Base-by-base conservation (phyloP, 37 sponge, comb jelly and placozoan species). In the Mnemiopsis leidyi region DNA sequence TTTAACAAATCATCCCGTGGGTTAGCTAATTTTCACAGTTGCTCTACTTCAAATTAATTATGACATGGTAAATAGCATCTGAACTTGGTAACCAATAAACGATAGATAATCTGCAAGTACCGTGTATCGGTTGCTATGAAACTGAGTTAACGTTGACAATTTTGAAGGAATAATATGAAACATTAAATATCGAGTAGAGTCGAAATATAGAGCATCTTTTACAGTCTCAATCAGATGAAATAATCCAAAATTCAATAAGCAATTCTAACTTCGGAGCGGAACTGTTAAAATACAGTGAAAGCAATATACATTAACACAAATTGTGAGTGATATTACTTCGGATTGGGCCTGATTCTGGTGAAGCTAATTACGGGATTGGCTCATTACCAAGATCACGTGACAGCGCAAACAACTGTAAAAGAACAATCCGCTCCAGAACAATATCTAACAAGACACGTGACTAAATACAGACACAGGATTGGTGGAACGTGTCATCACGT, bases 271-370 rank as follows among this genome's bases (percentile, higher is more conserved):
- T 77, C 79, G 33, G 79, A 34, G 18, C 16, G 32, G 32, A 20
- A 77, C 26, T 23, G 26, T 77, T 77, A 77, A 77, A 77, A 16
- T 32, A 38, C 48, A 39, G 9, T 40, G 61, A 85, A 39, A 85
- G 90, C 90, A 32, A 40, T 33, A 39, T 85, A 39, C 75, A 71
- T 71, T 71, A 71, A 71, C 75, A 7, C 3, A 25, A n/a, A 48
- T 48, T 48, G 61, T 48, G 13, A 48, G 61, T 13, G 61, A 48
- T 48, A 48, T 13, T 48, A 18, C 9, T 48, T 48, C 5, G 9
- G 61, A 48, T 48, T 48, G 61, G 61, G 5, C 61, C 61, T 18
- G 61, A 48, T 13, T 18, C 13, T 13, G 13, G 61, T 13, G 5
- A 5, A 13, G 61, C 5, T 5, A 13, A 29, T 13, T 71, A 29